Evolutionary conservation across 2,797 vertebrate genomes (phyloP), one percentile per base, ranked within the genome.

Genomic region (Neopelma chrysocephalum): DNA sequence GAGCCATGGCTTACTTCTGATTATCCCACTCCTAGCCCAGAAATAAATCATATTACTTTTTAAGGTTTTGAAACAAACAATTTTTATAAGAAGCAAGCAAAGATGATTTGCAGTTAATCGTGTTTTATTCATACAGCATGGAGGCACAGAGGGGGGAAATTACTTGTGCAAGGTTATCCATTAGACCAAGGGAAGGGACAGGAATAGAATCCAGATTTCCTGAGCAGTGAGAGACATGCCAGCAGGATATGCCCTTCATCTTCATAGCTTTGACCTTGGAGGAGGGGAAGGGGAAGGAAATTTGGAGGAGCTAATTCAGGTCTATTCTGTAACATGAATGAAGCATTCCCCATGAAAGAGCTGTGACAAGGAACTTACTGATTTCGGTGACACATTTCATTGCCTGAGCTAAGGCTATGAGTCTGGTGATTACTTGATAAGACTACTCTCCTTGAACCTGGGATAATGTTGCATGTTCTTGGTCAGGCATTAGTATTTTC

Each of bases 161-260:
- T 43, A 61, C 57, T 81, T 56, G 31, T 60, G 47, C 56, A 81
- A 83, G 73, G 50, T 40, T 87, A 91, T 80, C 87, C 86, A 77
- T 54, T 48, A 92, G 75, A 88, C 34, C 27, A 90, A 93, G 36
- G 42, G 56, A 89, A 94, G 36, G 81, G 64, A 64, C 82, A 85
- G 84, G 71, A 97, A 93, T 75, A 94, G 87, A 91, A 91, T 51
- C 38, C 82, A 54, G 61, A 92, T 81, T 96, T 95, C 87, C 94
- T 96, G 91, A 94, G 57, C 50, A 51, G 53, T 25, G 57, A 93
- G 71, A 69, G 92, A 85, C 69, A 71, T 48, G 57, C 57, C 83
- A 95, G 86, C 83, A 96, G 94, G 90, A 71, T 42, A 56, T 32
- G 82, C 32, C 64, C 73, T 85, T 79, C 51, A 4, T 64, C 78